These are phyloP conservation scores for Orius insidiosus DNA, from an alignment of 1,140 invertebrate species.

Conservation along the genomic window DNA sequence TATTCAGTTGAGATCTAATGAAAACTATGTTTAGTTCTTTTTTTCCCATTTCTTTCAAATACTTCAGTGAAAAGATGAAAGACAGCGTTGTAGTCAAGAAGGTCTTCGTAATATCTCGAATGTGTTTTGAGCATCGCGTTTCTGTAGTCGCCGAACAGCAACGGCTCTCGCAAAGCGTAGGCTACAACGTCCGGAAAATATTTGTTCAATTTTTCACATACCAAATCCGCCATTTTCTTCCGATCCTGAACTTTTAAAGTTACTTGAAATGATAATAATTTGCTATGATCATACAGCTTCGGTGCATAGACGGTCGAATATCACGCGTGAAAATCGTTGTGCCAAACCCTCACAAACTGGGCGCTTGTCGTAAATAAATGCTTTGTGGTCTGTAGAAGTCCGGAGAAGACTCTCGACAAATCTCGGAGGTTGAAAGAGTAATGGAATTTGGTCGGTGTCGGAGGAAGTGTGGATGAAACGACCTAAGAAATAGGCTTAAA, in stretches of 20 bases:
- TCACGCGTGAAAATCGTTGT: conserved; percentile 74
- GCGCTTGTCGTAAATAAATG: conserved; percentile 39
- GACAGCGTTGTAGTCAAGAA: conserved; percentile 72
- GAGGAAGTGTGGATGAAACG: conserved; percentile 44
- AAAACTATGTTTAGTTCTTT: no score
- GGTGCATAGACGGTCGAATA: conserved; percentile 69
- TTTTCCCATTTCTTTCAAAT: no score
- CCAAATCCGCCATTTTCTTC: conserved; percentile 27
- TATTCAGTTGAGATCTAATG: conserved; percentile 70
- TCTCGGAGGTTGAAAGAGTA: conserved; percentile 88
- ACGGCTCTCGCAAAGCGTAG: conserved; percentile 56
- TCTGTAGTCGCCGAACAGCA: conserved; percentile 74
- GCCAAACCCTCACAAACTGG: conserved; percentile 66
- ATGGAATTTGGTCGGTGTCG: conserved; percentile 82
- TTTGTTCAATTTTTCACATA: conserved; percentile 30
- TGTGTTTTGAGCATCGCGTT: conserved; percentile 65
- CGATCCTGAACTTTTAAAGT: conserved; percentile 26
- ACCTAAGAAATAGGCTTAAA: no score
- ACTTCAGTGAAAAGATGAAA: conserved; percentile 63
- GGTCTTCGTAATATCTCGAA: conserved; percentile 66
- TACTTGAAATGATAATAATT: no score
- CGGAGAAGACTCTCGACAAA: conserved; percentile 62
- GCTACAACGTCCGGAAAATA: conserved; percentile 37
- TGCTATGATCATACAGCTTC: conserved; percentile 24
- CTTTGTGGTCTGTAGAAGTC: conserved; percentile 55